These are phyloP conservation scores for Sorex fumeus DNA, from an alignment of 2,113 vertebrate genomes.

Conservation along the genomic window DNA sequence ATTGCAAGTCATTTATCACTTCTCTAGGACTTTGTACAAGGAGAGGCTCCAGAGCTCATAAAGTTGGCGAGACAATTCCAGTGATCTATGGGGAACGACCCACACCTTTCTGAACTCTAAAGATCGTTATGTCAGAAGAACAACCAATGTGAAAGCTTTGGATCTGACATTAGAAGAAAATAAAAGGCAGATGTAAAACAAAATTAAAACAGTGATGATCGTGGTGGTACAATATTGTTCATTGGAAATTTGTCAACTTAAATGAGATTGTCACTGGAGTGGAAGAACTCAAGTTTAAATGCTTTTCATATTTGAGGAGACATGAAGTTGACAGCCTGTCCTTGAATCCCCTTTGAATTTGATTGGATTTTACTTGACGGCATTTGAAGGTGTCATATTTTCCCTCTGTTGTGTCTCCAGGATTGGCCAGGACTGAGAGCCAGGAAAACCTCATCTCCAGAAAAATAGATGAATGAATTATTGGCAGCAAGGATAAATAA, in stretches of 20 bases:
- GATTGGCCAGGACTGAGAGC: neutral
- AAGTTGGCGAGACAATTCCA: conserved; percentile 56
- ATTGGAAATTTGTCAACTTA: conserved; percentile 56
- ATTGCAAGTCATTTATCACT: conserved; percentile 69
- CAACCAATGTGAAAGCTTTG: conserved; percentile 42
- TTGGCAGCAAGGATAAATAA: neutral
- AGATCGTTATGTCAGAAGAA: conserved; percentile 54
- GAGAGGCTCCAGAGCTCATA: conserved; percentile 55
- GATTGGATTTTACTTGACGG: conserved; percentile 41
- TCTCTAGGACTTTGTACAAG: conserved; percentile 38
- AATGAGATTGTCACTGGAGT: conserved; percentile 15
- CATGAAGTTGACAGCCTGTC: neutral
- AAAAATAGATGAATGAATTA: conserved; percentile 54
- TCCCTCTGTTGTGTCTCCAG: neutral
- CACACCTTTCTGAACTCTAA: conserved; percentile 66
- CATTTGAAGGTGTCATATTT: neutral
- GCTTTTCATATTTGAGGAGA: conserved; percentile 1
- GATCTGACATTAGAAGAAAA: neutral
- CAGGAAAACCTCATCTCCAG: neutral
- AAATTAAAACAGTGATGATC: conserved; percentile 44
- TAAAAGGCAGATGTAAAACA: conserved; percentile 38
- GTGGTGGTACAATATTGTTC: conserved; percentile 54
- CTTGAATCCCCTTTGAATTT: conserved; percentile 49
- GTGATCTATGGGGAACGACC: conserved; percentile 73
- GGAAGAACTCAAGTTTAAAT: conserved; percentile 35